Evolutionary conservation across 1,140 invertebrate species (phyloP).

Genomic region (Brachionus angularis): DNA sequence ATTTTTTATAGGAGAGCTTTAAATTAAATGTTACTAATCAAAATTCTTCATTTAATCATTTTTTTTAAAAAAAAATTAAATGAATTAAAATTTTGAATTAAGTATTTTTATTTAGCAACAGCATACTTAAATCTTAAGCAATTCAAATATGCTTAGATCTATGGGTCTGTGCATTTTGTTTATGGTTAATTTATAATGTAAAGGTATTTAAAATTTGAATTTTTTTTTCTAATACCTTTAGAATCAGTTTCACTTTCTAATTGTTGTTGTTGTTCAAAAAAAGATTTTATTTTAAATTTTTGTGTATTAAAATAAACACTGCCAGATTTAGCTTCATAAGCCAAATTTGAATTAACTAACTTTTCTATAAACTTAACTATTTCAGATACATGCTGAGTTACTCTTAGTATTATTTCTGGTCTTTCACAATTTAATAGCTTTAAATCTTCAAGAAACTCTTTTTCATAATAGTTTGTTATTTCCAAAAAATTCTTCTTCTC

Average conservation of each 20-base stretch:
- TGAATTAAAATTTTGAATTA: no score
- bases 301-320: slow-evolving; percentile 78
- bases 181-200: no score
- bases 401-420: slow-evolving; percentile 68
- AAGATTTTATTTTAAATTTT: slow-evolving; percentile 55
- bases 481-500: slow-evolving; percentile 59
- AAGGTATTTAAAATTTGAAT: no score
- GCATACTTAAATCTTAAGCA: slow-evolving; percentile 43
- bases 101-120: slow-evolving; percentile 29
- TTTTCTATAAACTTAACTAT: slow-evolving; percentile 72
- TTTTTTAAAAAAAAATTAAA: no score
- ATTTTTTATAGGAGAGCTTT: no score
- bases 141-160: slow-evolving; percentile 15
- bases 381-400: slow-evolving; percentile 72
- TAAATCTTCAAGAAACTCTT: slow-evolving; percentile 79
- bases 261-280: slow-evolving; percentile 27
- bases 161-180: slow-evolving; percentile 69
- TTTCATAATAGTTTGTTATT: slow-evolving; percentile 69
- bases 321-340: slow-evolving; percentile 67
- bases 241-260: background rate
- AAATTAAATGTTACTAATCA: no score
- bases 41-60: no score
- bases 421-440: slow-evolving; percentile 66
- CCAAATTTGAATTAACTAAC: slow-evolving; percentile 65
- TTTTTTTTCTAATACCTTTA: background rate